A percentile compares a stretch with the other conserved stretches of the same genome.
Evolutionary conservation across 1,140 invertebrate species (phyloP).

Genomic region (Cyclargus thomasi): DNA sequence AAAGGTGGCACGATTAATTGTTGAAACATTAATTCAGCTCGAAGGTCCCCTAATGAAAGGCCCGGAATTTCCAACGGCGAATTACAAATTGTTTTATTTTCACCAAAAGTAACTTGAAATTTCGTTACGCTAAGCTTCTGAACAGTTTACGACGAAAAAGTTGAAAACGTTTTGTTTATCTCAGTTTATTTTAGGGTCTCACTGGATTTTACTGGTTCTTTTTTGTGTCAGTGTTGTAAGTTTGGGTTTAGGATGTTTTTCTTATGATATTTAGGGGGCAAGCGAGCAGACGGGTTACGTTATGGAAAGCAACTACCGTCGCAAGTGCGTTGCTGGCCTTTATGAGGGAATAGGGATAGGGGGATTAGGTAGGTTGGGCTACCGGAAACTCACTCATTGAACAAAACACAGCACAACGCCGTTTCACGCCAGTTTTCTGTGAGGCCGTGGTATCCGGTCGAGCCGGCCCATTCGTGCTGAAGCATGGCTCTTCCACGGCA

Average conservation of each 20-base stretch:
- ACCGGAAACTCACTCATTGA: too few relatives aligned
- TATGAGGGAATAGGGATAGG: too few relatives aligned
- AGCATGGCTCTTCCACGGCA: too few relatives aligned
- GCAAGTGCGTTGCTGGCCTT: too few relatives aligned
- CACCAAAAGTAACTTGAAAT: constrained; percentile 13
- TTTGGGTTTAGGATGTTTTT: neutral
- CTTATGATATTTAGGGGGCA: too few relatives aligned
- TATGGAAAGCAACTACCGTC: too few relatives aligned
- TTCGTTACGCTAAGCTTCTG: constrained; percentile 9
- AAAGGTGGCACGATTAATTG: constrained; percentile 4
- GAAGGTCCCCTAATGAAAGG: constrained; percentile 10
- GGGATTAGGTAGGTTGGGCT: too few relatives aligned
- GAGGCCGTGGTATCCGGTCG: too few relatives aligned
- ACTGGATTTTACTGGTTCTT: neutral
- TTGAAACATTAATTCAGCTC: constrained; percentile 7
- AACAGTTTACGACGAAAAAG: constrained; percentile 4
- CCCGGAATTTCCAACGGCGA: constrained; percentile 9
- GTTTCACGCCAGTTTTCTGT: too few relatives aligned
- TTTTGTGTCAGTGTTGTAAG: neutral
- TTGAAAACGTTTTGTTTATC: constrained; percentile 10
- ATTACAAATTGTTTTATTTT: constrained; percentile 16
- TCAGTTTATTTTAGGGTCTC: constrained; percentile 6
- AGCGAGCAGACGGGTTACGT: too few relatives aligned
- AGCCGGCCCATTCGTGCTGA: too few relatives aligned
- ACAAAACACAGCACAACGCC: too few relatives aligned